Percentiles rank a stretch among this genome's conserved stretches.
These are phyloP conservation scores for Ectemnius lituratus DNA, from an alignment of 2,888 invertebrate species.

Conservation along the genomic window DNA sequence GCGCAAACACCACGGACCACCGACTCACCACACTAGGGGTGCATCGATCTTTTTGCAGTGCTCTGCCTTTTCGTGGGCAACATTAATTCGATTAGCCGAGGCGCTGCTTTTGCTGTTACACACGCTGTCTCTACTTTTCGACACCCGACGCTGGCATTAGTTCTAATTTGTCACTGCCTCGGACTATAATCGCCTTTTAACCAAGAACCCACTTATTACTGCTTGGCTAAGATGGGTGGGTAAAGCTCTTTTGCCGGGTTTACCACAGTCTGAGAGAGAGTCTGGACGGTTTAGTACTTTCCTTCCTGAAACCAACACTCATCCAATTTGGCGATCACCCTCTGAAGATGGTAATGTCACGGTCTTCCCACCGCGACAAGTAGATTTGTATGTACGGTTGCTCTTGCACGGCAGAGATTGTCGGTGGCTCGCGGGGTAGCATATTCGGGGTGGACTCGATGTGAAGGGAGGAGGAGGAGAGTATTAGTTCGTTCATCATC, in stretches of 20 bases:
- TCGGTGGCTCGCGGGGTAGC: too few relatives aligned
- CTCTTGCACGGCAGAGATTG: too few relatives aligned
- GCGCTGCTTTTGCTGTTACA: not conserved
- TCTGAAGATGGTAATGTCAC: too few relatives aligned
- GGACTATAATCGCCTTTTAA: slow-evolving; percentile 2
- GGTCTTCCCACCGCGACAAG: not conserved
- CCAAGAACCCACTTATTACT: not conserved
- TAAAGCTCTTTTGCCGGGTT: too few relatives aligned
- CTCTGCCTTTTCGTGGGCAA: not conserved
- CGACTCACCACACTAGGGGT: not conserved
- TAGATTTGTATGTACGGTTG: not conserved
- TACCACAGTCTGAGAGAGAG: too few relatives aligned
- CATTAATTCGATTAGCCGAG: slow-evolving; percentile 11
- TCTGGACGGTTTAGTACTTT: too few relatives aligned
- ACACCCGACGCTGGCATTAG: not conserved
- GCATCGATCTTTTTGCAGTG: not conserved
- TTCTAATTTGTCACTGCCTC: slow-evolving; percentile 4
- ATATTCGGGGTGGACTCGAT: too few relatives aligned
- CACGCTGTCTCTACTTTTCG: not conserved
- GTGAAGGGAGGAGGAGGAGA: not conserved
- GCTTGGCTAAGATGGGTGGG: too few relatives aligned
- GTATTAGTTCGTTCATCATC: slow-evolving; percentile 26
- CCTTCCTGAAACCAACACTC: too few relatives aligned
- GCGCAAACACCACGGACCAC: not conserved
- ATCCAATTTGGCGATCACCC: too few relatives aligned